phyloP scores from a whole-genome alignment of 2,888 invertebrate genomes.

The Lasioglossum morio region DNA sequence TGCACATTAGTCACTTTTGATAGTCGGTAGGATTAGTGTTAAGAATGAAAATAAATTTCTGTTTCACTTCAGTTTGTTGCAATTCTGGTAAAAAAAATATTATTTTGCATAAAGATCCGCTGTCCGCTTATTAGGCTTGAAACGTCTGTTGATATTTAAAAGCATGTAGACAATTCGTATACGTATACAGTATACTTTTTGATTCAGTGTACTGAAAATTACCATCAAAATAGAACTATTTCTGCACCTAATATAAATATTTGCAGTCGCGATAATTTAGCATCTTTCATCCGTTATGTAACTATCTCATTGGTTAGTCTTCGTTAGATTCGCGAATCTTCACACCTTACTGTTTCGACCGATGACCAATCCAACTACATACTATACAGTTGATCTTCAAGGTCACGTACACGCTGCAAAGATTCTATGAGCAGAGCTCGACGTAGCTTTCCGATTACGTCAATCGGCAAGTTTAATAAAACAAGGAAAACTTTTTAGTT shows the following conservation, averaged over 20 bases:
- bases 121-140: background rate
- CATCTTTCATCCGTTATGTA: background rate
- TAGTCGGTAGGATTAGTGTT: too few relatives aligned
- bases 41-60: too few relatives aligned
- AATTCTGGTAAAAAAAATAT: too few relatives aligned
- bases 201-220: too few relatives aligned
- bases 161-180: too few relatives aligned
- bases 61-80: too few relatives aligned
- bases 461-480: background rate
- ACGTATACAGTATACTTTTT: too few relatives aligned
- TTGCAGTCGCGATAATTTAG: background rate
- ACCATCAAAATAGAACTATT: too few relatives aligned
- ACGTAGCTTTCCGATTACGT: background rate
- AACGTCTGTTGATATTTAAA: background rate
- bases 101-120: too few relatives aligned
- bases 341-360: background rate
- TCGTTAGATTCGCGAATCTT: background rate
- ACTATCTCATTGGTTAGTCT: background rate
- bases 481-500: background rate
- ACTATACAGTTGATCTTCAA: background rate
- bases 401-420: background rate
- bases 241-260: background rate
- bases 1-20: too few relatives aligned
- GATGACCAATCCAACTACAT: background rate
- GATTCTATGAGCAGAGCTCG: background rate